These are phyloP conservation scores for Sitta europaea DNA, from an alignment of 2,113 vertebrate genomes.

Conservation along the genomic window DNA sequence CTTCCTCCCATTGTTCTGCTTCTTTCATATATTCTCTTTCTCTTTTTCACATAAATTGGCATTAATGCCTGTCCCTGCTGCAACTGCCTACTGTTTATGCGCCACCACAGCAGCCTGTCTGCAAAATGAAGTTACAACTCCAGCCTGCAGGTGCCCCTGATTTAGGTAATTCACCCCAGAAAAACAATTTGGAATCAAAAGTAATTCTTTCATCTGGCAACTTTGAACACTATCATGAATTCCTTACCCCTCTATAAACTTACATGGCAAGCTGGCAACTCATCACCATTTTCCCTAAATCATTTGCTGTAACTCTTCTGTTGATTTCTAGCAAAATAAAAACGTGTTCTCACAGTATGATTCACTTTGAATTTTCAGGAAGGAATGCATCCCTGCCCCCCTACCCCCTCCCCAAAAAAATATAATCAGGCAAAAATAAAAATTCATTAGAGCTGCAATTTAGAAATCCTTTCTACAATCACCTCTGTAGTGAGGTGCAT, in stretches of 20 bases:
- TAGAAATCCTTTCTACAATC: background rate
- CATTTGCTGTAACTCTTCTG: background rate
- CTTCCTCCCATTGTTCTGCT: background rate
- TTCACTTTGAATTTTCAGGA: background rate
- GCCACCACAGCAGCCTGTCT: background rate
- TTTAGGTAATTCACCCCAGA: background rate
- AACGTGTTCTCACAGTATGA: accelerated
- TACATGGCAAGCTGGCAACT: background rate
- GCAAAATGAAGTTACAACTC: background rate
- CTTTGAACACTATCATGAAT: background rate
- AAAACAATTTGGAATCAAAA: background rate
- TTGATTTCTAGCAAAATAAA: background rate
- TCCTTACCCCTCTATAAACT: background rate
- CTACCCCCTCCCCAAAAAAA: no score
- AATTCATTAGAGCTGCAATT: background rate
- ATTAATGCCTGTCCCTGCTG: background rate
- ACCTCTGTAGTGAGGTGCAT: background rate
- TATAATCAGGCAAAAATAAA: background rate
- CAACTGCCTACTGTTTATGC: background rate
- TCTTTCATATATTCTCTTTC: background rate
- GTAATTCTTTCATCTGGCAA: background rate
- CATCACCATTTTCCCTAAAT: background rate
- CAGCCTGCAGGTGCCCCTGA: background rate
- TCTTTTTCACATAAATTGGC: background rate
- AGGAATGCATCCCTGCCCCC: accelerated